phyloP scores from a whole-genome alignment of 1,140 invertebrate genomes.

The Paramacrobiotus metropolitanus region DNA sequence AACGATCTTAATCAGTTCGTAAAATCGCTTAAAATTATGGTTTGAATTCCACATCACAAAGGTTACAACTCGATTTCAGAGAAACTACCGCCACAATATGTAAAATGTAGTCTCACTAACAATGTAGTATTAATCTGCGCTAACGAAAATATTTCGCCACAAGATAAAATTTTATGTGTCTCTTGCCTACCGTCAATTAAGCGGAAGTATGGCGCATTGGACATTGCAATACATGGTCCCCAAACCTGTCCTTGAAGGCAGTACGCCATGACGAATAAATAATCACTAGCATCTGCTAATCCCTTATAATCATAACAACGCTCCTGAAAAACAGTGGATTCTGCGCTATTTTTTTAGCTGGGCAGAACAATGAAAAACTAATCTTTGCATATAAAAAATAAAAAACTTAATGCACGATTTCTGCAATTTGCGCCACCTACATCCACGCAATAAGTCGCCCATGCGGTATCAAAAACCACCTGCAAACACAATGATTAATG shows the following conservation, averaged over 20 bases:
- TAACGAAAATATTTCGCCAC: too few species aligned
- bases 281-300: slow-evolving; percentile 19
- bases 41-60: too few species aligned
- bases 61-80: too few species aligned
- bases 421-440: not conserved
- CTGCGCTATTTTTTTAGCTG: not conserved
- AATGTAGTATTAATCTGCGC: too few species aligned
- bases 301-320: slow-evolving; percentile 24
- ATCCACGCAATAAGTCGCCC: slow-evolving; percentile 23
- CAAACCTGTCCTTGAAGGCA: slow-evolving; percentile 25
- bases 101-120: too few species aligned
- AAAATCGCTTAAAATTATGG: too few species aligned
- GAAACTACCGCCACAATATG: slow-evolving; percentile 4
- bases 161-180: too few species aligned
- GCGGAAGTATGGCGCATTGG: slow-evolving; percentile 19
- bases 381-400: too few species aligned
- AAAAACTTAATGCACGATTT: too few species aligned
- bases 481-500: slow-evolving; percentile 10
- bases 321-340: not conserved
- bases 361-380: not conserved
- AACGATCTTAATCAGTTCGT: too few species aligned
- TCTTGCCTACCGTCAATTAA: slow-evolving; percentile 1
- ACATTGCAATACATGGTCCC: slow-evolving; percentile 19
- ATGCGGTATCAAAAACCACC: slow-evolving; percentile 26
- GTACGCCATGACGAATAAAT: slow-evolving; percentile 27